Conservation (phyloP, 2,797 vertebrate species). For the Meda fulgida region DNA sequence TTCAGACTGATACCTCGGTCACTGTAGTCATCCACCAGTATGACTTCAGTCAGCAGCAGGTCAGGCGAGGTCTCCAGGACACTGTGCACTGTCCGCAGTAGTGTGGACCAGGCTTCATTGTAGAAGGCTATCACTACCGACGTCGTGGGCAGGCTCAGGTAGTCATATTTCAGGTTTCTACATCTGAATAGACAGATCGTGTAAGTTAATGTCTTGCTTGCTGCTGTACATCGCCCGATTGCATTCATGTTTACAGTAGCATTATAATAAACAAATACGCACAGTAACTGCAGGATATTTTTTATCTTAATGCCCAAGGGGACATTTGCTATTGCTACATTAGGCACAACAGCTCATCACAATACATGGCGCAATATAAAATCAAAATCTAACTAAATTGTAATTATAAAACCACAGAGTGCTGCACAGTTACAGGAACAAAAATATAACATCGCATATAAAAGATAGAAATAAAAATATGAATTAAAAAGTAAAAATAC, state of each 20-base stretch:
- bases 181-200: conserved; percentile 78
- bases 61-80: conserved; percentile 96
- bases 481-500: background rate
- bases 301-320: no score
- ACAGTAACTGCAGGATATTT: background rate
- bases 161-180: conserved; percentile 82
- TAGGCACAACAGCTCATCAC: background rate
- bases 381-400: background rate
- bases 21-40: conserved; percentile 97
- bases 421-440: background rate
- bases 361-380: background rate
- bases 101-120: conserved; percentile 90
- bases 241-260: background rate
- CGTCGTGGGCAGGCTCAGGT: conserved; percentile 79
- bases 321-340: background rate
- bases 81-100: conserved; percentile 88
- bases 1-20: conserved; percentile 83
- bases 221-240: background rate
- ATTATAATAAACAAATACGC: background rate
- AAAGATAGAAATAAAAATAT: background rate
- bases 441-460: background rate
- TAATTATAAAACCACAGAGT: background rate
- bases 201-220: background rate
- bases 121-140: conserved; percentile 89
- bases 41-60: conserved; percentile 89